Evolutionary conservation across 1,140 invertebrate genomes (phyloP).

Genomic region (Lamellibrachia luymesi): DNA sequence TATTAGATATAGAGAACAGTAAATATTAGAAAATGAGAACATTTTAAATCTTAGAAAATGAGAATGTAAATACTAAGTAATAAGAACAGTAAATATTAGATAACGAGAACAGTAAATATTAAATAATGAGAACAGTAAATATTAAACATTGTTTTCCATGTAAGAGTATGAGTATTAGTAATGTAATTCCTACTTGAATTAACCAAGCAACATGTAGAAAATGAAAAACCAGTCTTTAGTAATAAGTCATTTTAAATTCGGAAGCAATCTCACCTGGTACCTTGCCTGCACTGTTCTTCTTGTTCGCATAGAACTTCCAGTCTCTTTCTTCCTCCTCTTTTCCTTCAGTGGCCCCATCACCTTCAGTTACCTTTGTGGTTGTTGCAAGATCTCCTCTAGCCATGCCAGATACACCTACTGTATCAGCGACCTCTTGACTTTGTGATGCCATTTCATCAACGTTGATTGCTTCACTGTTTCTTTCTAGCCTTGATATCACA

Average conservation of each 20-base stretch:
- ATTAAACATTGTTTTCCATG: no score
- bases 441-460: not conserved
- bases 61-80: no score
- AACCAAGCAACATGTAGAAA: no score
- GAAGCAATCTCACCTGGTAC: not conserved
- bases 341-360: not conserved
- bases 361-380: not conserved
- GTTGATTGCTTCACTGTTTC: not conserved
- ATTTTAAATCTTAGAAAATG: no score
- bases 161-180: no score
- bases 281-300: not conserved
- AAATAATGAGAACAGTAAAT: no score
- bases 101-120: no score
- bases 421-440: not conserved
- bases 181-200: no score
- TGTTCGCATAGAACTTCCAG: not conserved
- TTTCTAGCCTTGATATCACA: conserved; percentile 15
- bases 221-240: conserved; percentile 6
- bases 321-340: not conserved
- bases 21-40: no score
- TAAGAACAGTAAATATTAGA: no score
- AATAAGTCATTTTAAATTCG: not conserved
- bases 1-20: no score
- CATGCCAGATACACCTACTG: not conserved
- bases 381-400: not conserved